Percentiles rank a stretch among this genome's conserved stretches.
Conservation (phyloP, 2,888 invertebrate genomes). For the Drepana falcataria region DNA sequence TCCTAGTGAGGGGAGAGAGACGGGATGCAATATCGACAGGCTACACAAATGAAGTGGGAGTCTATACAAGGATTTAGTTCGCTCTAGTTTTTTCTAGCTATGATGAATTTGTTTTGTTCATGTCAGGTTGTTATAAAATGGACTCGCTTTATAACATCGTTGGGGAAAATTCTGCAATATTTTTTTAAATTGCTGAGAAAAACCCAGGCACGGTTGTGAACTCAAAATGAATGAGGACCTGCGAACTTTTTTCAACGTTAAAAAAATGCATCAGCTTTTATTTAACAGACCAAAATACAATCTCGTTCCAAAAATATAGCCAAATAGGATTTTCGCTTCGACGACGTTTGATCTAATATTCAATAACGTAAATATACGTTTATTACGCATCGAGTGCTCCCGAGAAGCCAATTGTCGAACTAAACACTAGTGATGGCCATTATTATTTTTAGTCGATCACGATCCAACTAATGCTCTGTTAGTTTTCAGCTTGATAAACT, state of each 20-base stretch:
- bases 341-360: conserved; percentile 55
- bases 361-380: conserved; percentile 50
- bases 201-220: neutral
- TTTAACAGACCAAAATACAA: neutral
- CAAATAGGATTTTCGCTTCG: neutral
- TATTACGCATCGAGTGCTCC: conserved; percentile 32
- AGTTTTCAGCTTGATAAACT: too few relatives aligned
- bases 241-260: too few relatives aligned
- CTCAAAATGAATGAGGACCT: neutral
- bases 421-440: conserved; percentile 29
- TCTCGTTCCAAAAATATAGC: neutral
- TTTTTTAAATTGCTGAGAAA: neutral
- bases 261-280: too few relatives aligned
- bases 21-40: conserved; percentile 43
- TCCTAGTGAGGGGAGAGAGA: conserved; percentile 13
- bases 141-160: neutral
- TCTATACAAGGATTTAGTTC: conserved; percentile 7
- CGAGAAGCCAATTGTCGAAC: conserved; percentile 49
- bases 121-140: conserved; percentile 4
- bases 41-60: conserved; percentile 37
- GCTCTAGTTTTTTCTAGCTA: conserved; percentile 13
- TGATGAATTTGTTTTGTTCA: too few relatives aligned
- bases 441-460: too few relatives aligned
- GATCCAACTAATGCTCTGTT: too few relatives aligned
- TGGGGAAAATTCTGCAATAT: neutral